Base-by-base conservation (phyloP, 2,888 invertebrate genomes). In the Flabesymbios commensalis region DNA sequence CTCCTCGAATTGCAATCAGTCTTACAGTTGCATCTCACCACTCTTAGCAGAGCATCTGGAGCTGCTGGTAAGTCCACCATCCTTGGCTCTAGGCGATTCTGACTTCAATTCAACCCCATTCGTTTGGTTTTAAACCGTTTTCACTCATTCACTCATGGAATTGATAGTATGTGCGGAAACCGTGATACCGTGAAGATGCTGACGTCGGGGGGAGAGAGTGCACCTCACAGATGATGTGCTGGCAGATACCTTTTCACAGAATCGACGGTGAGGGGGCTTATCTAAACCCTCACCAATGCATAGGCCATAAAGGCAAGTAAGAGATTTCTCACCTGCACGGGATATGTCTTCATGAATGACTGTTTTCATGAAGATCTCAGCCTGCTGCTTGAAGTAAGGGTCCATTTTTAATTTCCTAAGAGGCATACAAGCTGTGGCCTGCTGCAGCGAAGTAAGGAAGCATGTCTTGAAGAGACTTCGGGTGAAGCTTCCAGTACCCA, bases 351-450 rank as follows among this genome's bases (percentile, higher is more conserved):
- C 28, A n/a, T n/a, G n/a, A n/a, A n/a, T n/a, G n/a, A n/a, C n/a
- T n/a, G n/a, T n/a, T n/a, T n/a, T n/a, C n/a, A n/a, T n/a, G n/a
- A n/a, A n/a, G n/a, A n/a, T n/a, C n/a, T n/a, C n/a, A n/a, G n/a
- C n/a, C n/a, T n/a, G n/a, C n/a, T n/a, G n/a, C n/a, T n/a, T n/a
- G n/a, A n/a, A n/a, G n/a, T n/a, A n/a, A n/a, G n/a, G n/a, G n/a
- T n/a, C n/a, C n/a, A n/a, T n/a, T n/a, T n/a, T n/a, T n/a, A n/a
- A n/a, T n/a, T n/a, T n/a, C n/a, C n/a, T n/a, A n/a, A n/a, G n/a
- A n/a, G 7, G 14, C 48, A 47, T 69, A 67, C 14, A 63, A 49
- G 22, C 78, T 78, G 71, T 83, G 78, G 10, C 81, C 81, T n/a
- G 70, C 42, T 26, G 74, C 73, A 33, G 68, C 63, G 43, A 72